Percentiles rank a stretch among this genome's conserved stretches.
phyloP scores from a whole-genome alignment of 2,888 invertebrate species.

The Notodonta ziczac region DNA sequence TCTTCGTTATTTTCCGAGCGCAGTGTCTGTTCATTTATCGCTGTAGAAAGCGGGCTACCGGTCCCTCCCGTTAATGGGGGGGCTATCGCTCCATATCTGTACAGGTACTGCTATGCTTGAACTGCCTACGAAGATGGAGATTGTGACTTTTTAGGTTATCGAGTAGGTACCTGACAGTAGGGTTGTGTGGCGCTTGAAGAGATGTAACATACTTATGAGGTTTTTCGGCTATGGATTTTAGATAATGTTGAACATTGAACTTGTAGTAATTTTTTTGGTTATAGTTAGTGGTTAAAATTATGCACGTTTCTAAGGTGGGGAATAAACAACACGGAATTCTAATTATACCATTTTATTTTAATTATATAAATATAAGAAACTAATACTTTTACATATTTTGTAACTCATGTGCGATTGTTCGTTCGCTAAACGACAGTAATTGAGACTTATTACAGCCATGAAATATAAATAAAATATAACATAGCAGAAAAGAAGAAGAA shows the following conservation, averaged over 20 bases:
- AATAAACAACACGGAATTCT: background rate
- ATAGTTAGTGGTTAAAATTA: too few species aligned
- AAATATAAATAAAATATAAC: too few species aligned
- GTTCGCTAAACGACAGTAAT: background rate
- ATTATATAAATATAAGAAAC: background rate
- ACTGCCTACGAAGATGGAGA: background rate
- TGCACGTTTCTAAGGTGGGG: background rate
- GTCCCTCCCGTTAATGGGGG: slow-evolving; percentile 29
- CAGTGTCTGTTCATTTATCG: slow-evolving; percentile 25
- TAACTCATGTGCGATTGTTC: background rate
- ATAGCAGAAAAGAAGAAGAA: too few species aligned
- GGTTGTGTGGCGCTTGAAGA: too few species aligned
- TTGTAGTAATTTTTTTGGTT: too few species aligned
- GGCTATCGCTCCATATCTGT: slow-evolving; percentile 57
- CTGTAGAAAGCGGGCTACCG: slow-evolving; percentile 48
- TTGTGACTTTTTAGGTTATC: background rate
- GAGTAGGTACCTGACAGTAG: background rate
- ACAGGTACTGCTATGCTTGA: slow-evolving; percentile 13
- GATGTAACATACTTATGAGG: too few species aligned
- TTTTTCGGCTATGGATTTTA: too few species aligned
- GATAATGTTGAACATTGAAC: too few species aligned
- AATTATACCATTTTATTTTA: background rate
- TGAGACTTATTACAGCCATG: too few species aligned
- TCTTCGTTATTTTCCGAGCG: slow-evolving; percentile 20
- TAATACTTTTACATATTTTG: too few species aligned